Conservation (phyloP, 2,888 invertebrate species). For the Orchesellides sinensis region DNA sequence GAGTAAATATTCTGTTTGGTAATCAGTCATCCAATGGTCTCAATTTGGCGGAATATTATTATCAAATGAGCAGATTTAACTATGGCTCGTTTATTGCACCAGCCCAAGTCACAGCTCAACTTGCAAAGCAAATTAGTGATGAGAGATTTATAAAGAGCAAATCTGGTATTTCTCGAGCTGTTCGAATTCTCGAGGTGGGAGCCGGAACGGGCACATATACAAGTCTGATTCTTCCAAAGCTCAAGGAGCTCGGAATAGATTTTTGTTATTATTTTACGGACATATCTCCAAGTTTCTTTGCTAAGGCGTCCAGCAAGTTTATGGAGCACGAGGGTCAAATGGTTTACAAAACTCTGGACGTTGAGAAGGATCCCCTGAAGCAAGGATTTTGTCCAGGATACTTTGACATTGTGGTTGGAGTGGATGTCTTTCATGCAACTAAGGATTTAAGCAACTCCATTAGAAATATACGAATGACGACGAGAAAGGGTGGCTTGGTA, state of each 20-base stretch:
- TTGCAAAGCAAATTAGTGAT: not conserved
- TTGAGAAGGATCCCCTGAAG: constrained; percentile 39
- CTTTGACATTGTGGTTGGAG: constrained; percentile 42
- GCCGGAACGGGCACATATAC: constrained; percentile 44
- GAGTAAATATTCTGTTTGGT: constrained; percentile 20
- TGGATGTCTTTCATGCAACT: constrained; percentile 45
- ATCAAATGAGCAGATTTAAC: not conserved
- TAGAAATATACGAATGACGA: not conserved
- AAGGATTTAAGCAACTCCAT: not conserved
- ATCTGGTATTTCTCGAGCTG: not conserved
- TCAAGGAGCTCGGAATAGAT: not conserved
- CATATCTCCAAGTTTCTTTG: constrained; percentile 36
- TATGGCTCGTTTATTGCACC: not conserved
- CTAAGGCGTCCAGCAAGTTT: constrained; percentile 5
- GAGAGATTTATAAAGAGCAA: not conserved
- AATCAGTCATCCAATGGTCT: not conserved
- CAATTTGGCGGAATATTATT: constrained; percentile 10
- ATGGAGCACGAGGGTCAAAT: not conserved
- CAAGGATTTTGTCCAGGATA: constrained; percentile 44
- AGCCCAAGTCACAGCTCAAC: not conserved
- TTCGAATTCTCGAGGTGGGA: constrained; percentile 36
- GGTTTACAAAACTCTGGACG: constrained; percentile 21
- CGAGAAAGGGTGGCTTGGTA: constrained; percentile 12
- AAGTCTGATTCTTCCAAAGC: not conserved
- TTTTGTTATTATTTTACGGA: constrained; percentile 43